These are phyloP conservation scores for Diarsia mendica DNA, from an alignment of 2,888 invertebrate species.

Conservation along the genomic window DNA sequence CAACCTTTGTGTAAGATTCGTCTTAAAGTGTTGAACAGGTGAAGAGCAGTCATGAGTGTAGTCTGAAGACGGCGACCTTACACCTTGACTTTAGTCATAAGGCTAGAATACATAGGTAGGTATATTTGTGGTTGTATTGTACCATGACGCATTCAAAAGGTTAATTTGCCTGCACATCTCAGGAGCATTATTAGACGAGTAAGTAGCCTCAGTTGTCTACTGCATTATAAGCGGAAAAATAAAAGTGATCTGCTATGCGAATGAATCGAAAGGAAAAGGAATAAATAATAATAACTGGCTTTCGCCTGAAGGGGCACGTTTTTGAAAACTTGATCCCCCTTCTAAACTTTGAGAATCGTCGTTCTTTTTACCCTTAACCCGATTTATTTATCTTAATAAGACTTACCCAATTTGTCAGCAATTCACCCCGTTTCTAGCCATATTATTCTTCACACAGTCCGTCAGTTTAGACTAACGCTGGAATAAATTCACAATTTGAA, in stretches of 20 bases:
- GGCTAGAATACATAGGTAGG: not conserved
- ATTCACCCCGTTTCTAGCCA: not conserved
- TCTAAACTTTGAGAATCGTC: not conserved
- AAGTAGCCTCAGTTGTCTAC: not conserved
- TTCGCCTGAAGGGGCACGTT: not conserved
- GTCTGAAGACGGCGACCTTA: constrained; percentile 49
- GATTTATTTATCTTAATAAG: not conserved
- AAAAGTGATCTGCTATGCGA: not conserved
- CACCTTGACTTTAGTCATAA: constrained; percentile 33
- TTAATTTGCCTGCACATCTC: not conserved
- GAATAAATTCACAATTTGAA: constrained; percentile 14
- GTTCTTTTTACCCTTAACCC: not conserved
- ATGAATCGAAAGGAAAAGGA: not conserved
- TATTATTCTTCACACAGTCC: not conserved
- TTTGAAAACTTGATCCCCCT: too few species aligned
- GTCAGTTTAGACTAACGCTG: not conserved
- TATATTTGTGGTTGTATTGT: not conserved
- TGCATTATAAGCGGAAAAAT: not conserved
- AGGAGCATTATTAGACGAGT: not conserved
- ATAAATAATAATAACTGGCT: not conserved
- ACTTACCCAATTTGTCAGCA: not conserved
- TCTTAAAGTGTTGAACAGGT: constrained; percentile 31
- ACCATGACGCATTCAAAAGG: constrained; percentile 4
- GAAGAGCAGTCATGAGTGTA: constrained; percentile 23
- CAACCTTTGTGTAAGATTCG: constrained; percentile 36